Conservation (phyloP, 2,113 vertebrate genomes). For the Arizona elegans region DNA sequence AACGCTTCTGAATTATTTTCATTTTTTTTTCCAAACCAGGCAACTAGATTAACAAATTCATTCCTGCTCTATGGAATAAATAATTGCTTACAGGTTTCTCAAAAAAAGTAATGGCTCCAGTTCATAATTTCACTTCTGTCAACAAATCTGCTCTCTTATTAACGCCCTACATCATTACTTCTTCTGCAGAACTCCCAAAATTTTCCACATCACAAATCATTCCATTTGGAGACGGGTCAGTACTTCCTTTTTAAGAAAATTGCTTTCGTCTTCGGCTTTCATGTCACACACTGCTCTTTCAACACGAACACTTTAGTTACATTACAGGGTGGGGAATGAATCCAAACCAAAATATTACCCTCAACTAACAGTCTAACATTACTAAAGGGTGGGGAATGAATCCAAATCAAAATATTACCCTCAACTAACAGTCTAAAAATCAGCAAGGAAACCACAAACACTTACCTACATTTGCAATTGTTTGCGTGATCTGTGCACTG, state of each 20-base stretch:
- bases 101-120: not conserved
- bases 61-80: constrained; percentile 22
- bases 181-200: constrained; percentile 1
- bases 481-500: constrained; percentile 41
- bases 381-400: not conserved
- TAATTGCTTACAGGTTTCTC: not conserved
- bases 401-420: not conserved
- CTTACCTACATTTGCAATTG: constrained; percentile 66
- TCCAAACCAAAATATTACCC: not conserved
- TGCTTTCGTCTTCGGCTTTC: constrained; percentile 48
- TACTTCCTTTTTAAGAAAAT: constrained; percentile 46
- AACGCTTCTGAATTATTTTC: not conserved
- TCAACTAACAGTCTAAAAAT: constrained; percentile 31
- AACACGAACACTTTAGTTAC: constrained; percentile 25
- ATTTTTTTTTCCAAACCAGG: constrained; percentile 18
- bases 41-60: constrained; percentile 25
- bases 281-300: constrained; percentile 38
- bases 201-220: not conserved
- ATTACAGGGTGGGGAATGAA: constrained; percentile 6
- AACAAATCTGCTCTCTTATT: not conserved
- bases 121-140: not conserved
- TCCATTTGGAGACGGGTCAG: constrained; percentile 32
- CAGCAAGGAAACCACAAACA: constrained; percentile 49
- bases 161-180: constrained; percentile 31
- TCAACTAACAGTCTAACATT: not conserved